Base-by-base conservation (phyloP, 2,888 invertebrate species). In the Alloplasta piceator region DNA sequence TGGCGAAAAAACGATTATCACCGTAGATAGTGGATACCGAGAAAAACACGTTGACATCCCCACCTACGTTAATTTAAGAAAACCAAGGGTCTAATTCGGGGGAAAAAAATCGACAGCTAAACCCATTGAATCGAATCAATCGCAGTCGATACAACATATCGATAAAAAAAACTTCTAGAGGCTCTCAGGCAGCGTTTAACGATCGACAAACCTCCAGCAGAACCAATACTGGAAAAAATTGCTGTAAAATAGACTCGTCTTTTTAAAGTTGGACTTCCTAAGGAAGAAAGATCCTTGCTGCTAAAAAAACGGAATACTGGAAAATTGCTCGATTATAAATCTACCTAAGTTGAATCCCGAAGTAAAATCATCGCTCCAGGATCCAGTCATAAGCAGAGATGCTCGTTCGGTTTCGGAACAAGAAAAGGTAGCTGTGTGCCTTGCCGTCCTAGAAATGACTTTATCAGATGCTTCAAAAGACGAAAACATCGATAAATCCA, bases 261-360 rank as follows among this genome's bases (percentile, higher is more conserved):
- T 0, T 38, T 72, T 26, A 39, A 72, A 52, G 39, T n/a, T 43
- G 75, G 82, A 6, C 75, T 75, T 4, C 71, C 75, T 3, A 26
- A 46, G 50, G 71, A 75, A 6, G 74, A 75, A 6, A 41, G 36
- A 10, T 55, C 70, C 14, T 26, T 50, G 4, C 7, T 82, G 0
- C 4, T 58, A 78, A 36, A 75, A 78, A 12, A 78, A 78, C 46
- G 60, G 14, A 10, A 12, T 46, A 4, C 61, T 74, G 5, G 66
- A 76, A 39, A 80, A 82, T 64, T 80, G 73, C 39, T n/a, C 7
- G 6, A 26, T 38, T 6, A 52, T 78, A 50, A 71, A 82, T n/a
- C 66, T 74, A n/a, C 80, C 74, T 2, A 77, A 73, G 43, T 56
- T 84, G 6, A 81, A 81, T 48, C 0, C 48, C 9, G 66, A 80